phyloP scores from a whole-genome alignment of 2,888 invertebrate genomes.

The Philhelius pedissequus region DNA sequence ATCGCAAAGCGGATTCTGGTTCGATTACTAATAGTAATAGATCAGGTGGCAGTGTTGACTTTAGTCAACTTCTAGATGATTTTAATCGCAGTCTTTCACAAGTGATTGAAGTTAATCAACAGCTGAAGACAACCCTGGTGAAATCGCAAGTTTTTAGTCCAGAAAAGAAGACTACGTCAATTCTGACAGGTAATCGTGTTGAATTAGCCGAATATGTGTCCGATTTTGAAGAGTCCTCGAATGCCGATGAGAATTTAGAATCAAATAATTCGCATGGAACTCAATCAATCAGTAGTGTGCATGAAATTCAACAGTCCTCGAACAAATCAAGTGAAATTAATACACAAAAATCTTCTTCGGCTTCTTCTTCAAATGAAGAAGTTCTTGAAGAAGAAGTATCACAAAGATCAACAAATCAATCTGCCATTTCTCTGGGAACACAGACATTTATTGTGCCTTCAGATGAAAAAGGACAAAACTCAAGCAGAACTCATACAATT shows the following conservation, averaged over 20 bases:
- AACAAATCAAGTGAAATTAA: slow-evolving; percentile 12
- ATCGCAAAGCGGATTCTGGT: background rate
- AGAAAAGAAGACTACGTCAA: slow-evolving; percentile 4
- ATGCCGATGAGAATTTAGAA: slow-evolving; percentile 1
- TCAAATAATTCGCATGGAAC: slow-evolving; percentile 2
- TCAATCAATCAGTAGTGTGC: slow-evolving; percentile 40
- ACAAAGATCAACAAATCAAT: background rate
- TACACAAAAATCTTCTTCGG: background rate
- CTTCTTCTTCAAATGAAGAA: slow-evolving; percentile 27
- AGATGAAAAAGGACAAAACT: background rate
- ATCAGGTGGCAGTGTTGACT: slow-evolving; percentile 63
- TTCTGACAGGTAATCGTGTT: background rate
- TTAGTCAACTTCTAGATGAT: slow-evolving; percentile 72
- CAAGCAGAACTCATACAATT: slow-evolving; percentile 6
- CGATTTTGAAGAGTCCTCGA: slow-evolving; percentile 56
- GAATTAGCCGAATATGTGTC: slow-evolving; percentile 46
- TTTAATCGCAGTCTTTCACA: slow-evolving; percentile 75
- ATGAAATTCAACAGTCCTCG: slow-evolving; percentile 16
- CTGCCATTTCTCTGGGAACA: slow-evolving; percentile 4
- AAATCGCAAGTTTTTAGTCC: slow-evolving; percentile 71
- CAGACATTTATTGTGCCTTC: slow-evolving; percentile 44
- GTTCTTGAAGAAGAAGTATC: slow-evolving; percentile 16
- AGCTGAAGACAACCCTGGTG: slow-evolving; percentile 71
- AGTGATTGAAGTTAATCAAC: slow-evolving; percentile 74
- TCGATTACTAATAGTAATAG: slow-evolving; percentile 20